Conservation (phyloP, 2,113 vertebrate genomes). For the Eretmochelys imbricata region DNA sequence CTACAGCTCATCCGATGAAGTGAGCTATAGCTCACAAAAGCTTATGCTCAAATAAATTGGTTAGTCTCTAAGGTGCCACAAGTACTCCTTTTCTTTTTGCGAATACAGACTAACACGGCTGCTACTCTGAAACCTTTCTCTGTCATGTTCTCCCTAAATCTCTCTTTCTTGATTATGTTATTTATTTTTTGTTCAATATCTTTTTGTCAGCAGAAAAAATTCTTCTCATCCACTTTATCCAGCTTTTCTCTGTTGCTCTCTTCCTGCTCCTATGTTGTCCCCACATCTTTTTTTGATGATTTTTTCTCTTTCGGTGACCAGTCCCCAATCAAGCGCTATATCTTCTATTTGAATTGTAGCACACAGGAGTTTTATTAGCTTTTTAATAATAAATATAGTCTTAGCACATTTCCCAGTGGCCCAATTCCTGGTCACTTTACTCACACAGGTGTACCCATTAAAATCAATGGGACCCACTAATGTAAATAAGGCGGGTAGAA, state of each 20-base stretch:
- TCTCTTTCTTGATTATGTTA: neutral
- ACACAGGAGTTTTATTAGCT: neutral
- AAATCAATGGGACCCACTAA: neutral
- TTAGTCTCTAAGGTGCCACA: no score
- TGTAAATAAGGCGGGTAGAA: neutral
- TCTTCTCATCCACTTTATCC: conserved; percentile 57
- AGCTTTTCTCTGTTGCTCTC: conserved; percentile 54
- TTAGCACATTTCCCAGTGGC: conserved; percentile 31
- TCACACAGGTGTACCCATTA: conserved; percentile 18
- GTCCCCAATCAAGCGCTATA: conserved; percentile 45
- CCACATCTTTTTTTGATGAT: neutral
- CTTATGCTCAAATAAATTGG: no score
- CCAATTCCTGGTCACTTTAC: conserved; percentile 55
- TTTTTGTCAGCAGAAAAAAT: conserved; percentile 29
- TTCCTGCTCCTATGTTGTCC: conserved; percentile 63
- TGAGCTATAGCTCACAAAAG: no score
- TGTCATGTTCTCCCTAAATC: neutral
- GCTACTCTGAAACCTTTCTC: neutral
- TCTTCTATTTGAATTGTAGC: conserved; percentile 30
- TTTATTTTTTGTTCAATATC: neutral
- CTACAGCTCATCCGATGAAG: no score
- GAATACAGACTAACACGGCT: no score
- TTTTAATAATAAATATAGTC: neutral
- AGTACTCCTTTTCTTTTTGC: no score
- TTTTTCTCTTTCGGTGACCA: conserved; percentile 56